phyloP scores from a whole-genome alignment of 2,888 invertebrate genomes.

The Cabera pusaria region DNA sequence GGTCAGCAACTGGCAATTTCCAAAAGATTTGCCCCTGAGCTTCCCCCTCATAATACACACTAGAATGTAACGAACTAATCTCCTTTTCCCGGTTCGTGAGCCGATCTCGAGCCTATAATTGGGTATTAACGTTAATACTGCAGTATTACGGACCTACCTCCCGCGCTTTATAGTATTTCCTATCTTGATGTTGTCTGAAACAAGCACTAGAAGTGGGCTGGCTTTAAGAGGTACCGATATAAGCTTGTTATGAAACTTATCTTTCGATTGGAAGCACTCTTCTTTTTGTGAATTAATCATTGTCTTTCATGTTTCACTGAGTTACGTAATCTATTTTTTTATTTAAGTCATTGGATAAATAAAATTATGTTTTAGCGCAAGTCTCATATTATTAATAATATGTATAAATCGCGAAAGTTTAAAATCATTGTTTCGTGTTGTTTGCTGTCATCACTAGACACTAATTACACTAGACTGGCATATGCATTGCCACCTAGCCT shows the following conservation, averaged over 20 bases:
- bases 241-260: constrained; percentile 9
- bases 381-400: too few relatives aligned
- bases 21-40: constrained; percentile 9
- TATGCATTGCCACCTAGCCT: too few relatives aligned
- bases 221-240: constrained; percentile 11
- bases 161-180: constrained; percentile 28
- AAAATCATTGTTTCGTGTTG: too few relatives aligned
- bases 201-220: constrained; percentile 12
- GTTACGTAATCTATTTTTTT: too few relatives aligned
- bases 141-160: constrained; percentile 43
- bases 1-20: constrained; percentile 12
- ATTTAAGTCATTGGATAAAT: too few relatives aligned
- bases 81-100: constrained; percentile 52
- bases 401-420: too few relatives aligned
- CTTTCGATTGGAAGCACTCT: constrained; percentile 3
- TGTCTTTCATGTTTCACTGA: too few relatives aligned
- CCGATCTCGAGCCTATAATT: constrained; percentile 63
- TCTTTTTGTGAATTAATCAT: too few relatives aligned
- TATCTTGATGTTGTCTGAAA: constrained; percentile 21
- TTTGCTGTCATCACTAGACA: too few relatives aligned
- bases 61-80: constrained; percentile 55
- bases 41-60: constrained; percentile 23
- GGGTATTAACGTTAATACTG: constrained; percentile 71
- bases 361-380: too few relatives aligned
- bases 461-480: too few relatives aligned